Base-by-base conservation (phyloP, 2,113 vertebrate genomes). In the Chionis minor region DNA sequence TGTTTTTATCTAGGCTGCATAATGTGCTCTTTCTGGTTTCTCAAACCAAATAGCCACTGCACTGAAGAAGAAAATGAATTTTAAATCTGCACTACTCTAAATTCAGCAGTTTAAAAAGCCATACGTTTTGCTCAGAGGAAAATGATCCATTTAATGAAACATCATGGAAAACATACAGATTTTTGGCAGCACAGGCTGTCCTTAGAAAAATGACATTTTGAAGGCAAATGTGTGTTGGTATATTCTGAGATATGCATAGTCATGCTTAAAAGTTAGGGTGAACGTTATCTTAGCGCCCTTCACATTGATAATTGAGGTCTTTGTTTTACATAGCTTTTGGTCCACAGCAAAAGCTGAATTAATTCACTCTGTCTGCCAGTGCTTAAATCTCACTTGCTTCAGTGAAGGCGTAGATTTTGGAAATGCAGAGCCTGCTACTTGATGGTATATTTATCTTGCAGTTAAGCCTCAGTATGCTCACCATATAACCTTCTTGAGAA, bases 171-270 rank as follows among this genome's bases (percentile, higher is more conserved):
- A 88, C 56, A 14, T 73, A 54, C 35, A 69, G 65, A 54, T 88
- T 95, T 88, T 91, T 94, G 77, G 69, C 92, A 92, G 65, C 44
- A 91, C 79, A 88, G 40, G 51, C 28, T 56, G 73, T 88, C 56
- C 44, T 94, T 92, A 69, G 75, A 90, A 94, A 63, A 94, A 92
- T 84, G 4, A 62, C 44, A 65, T 94, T 95, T 94, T 90, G 35
- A 91, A 65, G 44, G 40, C 35, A 55, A 86, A 71, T 61, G 8
- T 15, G 5, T 56, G 14, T 67, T 75, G 17, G 1, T 81, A 10
- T 79, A 63, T 81, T 85, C 9, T 15, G 33, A 91, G 33, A 69
- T 32, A 13, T 69, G 35, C 49, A 35, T 14, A 92, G 52, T 72
- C 52, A 65, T 56, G 40, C 86, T 81, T 91, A 45, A 35, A 81